A percentile compares a stretch with the other conserved stretches of the same genome.
These are phyloP conservation scores for Protosalanx chinensis DNA, from an alignment of 2,797 vertebrate species.

Conservation along the genomic window DNA sequence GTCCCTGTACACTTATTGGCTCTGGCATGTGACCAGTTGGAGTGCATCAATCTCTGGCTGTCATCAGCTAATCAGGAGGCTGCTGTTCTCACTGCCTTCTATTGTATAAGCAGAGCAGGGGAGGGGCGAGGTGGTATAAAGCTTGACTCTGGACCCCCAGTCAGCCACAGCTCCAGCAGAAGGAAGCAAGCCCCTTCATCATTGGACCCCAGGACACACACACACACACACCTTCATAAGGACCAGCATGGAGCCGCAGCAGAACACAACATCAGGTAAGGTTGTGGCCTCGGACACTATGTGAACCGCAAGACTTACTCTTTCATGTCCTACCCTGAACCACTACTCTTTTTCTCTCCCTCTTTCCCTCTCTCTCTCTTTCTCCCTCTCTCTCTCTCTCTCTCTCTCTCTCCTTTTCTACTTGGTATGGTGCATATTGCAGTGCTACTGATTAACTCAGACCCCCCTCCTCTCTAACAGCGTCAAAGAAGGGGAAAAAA, in stretches of 20 bases:
- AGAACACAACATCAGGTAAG: slow-evolving; percentile 34
- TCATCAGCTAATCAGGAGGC: not conserved
- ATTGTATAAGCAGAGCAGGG: slow-evolving; percentile 37
- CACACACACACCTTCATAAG: slow-evolving; percentile 32
- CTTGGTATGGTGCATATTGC: not conserved
- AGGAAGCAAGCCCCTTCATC: not conserved
- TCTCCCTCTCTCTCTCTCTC: not conserved
- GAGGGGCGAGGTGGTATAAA: slow-evolving; percentile 46
- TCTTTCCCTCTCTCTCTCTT: not conserved
- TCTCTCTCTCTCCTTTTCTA: not conserved
- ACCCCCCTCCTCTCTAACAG: slow-evolving; percentile 33
- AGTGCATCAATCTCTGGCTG: not conserved
- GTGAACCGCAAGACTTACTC: too few species aligned
- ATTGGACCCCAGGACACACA: slow-evolving; percentile 8
- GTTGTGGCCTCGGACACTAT: too few species aligned
- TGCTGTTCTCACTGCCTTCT: slow-evolving; percentile 11
- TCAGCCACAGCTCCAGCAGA: slow-evolving; percentile 15
- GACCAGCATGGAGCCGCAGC: slow-evolving; percentile 19
- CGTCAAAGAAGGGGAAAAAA: slow-evolving; percentile 38
- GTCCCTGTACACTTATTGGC: not conserved
- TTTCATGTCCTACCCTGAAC: too few species aligned
- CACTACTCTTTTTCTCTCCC: not conserved
- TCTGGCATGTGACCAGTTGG: not conserved
- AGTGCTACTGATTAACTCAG: not conserved
- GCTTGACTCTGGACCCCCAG: not conserved